phyloP scores from a whole-genome alignment of 2,797 vertebrate genomes.

The Hafferia zeledoni region DNA sequence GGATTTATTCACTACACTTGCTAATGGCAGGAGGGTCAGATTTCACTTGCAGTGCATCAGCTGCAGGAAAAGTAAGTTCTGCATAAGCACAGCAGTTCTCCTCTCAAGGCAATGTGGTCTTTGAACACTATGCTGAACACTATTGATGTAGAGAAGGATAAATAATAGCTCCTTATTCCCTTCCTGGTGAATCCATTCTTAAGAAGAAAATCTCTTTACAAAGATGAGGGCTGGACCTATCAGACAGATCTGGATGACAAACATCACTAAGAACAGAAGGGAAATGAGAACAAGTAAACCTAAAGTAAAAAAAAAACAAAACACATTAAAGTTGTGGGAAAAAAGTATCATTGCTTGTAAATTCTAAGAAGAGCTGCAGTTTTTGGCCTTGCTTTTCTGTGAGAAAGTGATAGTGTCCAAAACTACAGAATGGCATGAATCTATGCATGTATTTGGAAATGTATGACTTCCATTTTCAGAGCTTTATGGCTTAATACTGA shows the following conservation, averaged over 20 bases:
- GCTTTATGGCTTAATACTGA: accelerated
- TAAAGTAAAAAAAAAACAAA: neutral
- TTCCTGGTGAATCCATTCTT: neutral
- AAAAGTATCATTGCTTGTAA: neutral
- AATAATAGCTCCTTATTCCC: neutral
- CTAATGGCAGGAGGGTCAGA: neutral
- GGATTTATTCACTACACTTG: neutral
- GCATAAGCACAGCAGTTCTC: neutral
- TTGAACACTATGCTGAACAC: neutral
- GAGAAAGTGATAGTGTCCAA: neutral
- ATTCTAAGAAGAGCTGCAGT: neutral
- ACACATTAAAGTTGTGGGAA: neutral
- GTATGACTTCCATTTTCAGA: neutral
- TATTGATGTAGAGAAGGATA: neutral
- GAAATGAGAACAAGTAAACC: neutral
- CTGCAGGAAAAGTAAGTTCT: neutral
- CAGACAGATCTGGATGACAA: neutral
- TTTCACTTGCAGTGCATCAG: neutral
- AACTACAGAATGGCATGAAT: neutral
- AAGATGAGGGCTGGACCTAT: neutral
- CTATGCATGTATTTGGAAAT: neutral
- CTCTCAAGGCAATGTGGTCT: neutral
- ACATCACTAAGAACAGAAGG: neutral
- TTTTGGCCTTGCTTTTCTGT: neutral
- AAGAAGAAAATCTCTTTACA: neutral